Conservation (phyloP, 1,140 invertebrate species). For the Cotesia chilonis region DNA sequence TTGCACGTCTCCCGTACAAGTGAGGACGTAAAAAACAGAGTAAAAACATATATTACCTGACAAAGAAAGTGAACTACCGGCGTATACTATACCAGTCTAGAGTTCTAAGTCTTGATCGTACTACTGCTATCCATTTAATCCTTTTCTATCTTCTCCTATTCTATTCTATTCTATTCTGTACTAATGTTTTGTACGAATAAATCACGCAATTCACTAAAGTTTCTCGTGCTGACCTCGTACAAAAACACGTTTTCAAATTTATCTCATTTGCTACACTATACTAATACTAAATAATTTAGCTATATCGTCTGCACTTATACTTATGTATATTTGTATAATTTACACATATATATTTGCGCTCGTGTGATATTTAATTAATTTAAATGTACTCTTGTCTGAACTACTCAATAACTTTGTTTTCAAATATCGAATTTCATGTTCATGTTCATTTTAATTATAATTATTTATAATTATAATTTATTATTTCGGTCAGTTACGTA, state of each 20-base stretch:
- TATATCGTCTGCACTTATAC: too few relatives aligned
- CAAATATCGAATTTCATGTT: too few relatives aligned
- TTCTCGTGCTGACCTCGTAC: conserved; percentile 2
- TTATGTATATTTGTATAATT: too few relatives aligned
- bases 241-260: conserved; percentile 1
- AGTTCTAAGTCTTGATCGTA: conserved; percentile 7
- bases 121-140: background rate
- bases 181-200: conserved; percentile 4
- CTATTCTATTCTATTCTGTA: background rate
- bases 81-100: background rate
- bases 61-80: conserved; percentile 13
- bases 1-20: conserved; percentile 13
- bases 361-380: too few relatives aligned
- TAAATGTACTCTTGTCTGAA: too few relatives aligned
- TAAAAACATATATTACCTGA: conserved; percentile 8
- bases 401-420: too few relatives aligned
- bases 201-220: conserved; percentile 12
- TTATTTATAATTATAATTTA: too few relatives aligned
- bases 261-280: background rate
- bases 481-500: too few relatives aligned
- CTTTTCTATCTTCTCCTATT: conserved; percentile 5
- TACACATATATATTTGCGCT: too few relatives aligned
- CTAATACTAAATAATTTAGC: too few relatives aligned
- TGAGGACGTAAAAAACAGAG: background rate
- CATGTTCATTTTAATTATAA: too few relatives aligned